Base-by-base conservation (phyloP, 2,888 invertebrate species). In the Conomelus anceps region DNA sequence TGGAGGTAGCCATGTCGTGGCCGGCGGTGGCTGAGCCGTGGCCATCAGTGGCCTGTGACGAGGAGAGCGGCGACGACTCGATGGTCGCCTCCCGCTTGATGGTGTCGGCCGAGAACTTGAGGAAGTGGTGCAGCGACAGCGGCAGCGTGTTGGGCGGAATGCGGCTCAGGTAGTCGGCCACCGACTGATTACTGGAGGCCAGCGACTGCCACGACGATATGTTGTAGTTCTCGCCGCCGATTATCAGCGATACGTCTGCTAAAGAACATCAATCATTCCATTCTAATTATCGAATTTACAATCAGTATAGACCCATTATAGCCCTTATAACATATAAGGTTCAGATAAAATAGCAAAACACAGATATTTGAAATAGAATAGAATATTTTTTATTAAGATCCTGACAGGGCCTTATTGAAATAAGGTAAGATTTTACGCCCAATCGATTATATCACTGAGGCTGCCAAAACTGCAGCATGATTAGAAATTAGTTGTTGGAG, bases 81-180 rank as follows among this genome's bases (percentile, higher is more conserved):
- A 94, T 93, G 87, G 93, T 93, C 22, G 93, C 92, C 91, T 94
- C 94, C 86, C 94, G 92, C 91, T 94, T 94, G 92, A 94, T 94
- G 90, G 94, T 94, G 91, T 95, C 95, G 0, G 95, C 94, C 90
- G 95, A 95, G 92, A 95, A 95, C 92, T 95, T 95, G 63, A 96
- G 93, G 92, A 95, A 96, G 90, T 95, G 95, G 91, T 95, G 95
- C 26, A 96, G 93, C 91, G 95, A 94, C 87, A 95, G 92, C 0
- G 95, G 95, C 90, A 95, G 92, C 4, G 94, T 93, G 92, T 94
- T 93, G 91, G 94, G 91, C 91, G 93, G 93, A 93, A 95, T 91
- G 92, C 95, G 92, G 91, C 95, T 93, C 23, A 94, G 92, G 92
- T 94, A 94, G 91, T 94, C 94, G 1, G 94, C 94, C 13, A 95